Base-by-base conservation (phyloP, 2,797 vertebrate species). In the Oophaga sylvatica region DNA sequence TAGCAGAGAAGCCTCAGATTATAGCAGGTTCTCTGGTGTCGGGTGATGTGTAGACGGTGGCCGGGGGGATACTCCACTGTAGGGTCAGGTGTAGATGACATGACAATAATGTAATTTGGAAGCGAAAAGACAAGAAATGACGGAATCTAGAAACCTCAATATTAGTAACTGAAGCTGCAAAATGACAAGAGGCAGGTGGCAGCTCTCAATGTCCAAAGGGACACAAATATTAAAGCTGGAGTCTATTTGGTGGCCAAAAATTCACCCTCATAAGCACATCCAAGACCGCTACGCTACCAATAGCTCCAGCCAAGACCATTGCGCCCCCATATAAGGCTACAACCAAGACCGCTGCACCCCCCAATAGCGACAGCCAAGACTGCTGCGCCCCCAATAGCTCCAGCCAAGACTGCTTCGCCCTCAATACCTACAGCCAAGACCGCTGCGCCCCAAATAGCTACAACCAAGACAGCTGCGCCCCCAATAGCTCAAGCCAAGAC, bases 1-100 rank as follows among this genome's bases (percentile, higher is more conserved):
- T 62, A 35, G 41, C 17, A 48, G 9, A 79, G 17, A 68, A 10
- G 63, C 9, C 45, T 80, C 70, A 17, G 31, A 35, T 35, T 84
- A 80, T 71, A 63, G 22, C 22, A 7, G 48, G 16, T 31, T 79
- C 75, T 16, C 67, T 16, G 13, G 75, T 26, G 56, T 15, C 65
- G 63, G 83, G 87, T 88, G 87, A 85, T 81, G 62, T 20, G 29
- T 63, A 81, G 78, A 85, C 29, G 53, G 71, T 19, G 65, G 71
- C 71, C 20, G 35, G 29, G 17, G 26, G 57, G 13, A 59, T 41
- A 16, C 4, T 31, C 26, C 77, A 63, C 56, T 70, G 16, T 13
- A 22, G 22, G 70, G 78, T 79, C 68, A 81, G 59, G 16, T 26
- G 67, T 20, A 41, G 76, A 35, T 17, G n/a, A 16, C 17, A 10